These are phyloP conservation scores for Lasioglossum zephyrum DNA, from an alignment of 2,888 invertebrate species.

Conservation along the genomic window DNA sequence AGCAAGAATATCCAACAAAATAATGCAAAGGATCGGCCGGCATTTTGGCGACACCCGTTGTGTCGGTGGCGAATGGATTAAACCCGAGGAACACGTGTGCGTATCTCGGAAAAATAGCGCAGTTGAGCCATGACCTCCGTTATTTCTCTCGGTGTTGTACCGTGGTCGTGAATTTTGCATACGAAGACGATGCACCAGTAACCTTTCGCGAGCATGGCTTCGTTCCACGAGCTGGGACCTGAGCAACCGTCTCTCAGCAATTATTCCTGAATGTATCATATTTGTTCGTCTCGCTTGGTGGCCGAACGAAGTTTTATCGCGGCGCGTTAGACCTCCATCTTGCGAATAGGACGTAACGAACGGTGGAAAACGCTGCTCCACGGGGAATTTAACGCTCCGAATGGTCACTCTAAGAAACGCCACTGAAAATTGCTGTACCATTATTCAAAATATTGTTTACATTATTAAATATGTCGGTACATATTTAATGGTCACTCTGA, in stretches of 20 bases:
- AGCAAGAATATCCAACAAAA: background rate
- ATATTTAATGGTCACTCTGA: no score
- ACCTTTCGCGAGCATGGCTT: background rate
- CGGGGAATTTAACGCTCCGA: no score
- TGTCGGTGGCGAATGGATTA: slow-evolving; percentile 7
- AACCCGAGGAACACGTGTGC: background rate
- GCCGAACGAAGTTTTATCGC: slow-evolving; percentile 8
- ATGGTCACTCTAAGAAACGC: no score
- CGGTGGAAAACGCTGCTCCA: background rate
- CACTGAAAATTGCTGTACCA: no score
- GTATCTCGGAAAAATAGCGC: slow-evolving; percentile 2
- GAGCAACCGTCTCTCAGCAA: background rate
- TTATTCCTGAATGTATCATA: background rate
- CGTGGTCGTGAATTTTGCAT: slow-evolving; percentile 2
- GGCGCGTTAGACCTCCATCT: slow-evolving; percentile 2
- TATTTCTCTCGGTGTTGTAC: background rate
- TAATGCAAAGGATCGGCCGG: background rate
- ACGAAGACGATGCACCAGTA: slow-evolving; percentile 9
- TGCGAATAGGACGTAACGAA: background rate
- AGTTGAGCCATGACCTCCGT: slow-evolving; percentile 3
- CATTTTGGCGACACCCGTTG: background rate
- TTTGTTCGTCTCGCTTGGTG: background rate
- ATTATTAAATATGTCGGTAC: no score
- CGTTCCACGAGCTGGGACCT: background rate
- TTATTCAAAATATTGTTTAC: no score